These are phyloP conservation scores for Avahi laniger DNA, from an alignment of 2,797 vertebrate genomes.

Conservation along the genomic window DNA sequence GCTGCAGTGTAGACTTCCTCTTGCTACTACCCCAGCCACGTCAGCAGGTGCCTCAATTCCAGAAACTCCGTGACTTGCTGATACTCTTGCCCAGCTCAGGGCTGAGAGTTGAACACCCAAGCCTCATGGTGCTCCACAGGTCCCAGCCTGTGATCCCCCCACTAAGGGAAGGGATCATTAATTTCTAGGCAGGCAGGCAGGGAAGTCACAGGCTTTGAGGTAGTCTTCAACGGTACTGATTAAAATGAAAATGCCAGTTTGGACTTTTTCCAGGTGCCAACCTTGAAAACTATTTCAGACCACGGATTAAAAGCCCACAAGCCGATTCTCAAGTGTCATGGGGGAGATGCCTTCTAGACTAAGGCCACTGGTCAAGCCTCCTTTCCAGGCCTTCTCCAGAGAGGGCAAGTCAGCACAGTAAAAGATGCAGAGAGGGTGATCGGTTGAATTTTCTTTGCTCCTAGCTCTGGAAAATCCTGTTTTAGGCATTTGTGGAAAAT, in stretches of 20 bases:
- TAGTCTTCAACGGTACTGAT: not conserved
- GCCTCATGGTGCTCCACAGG: not conserved
- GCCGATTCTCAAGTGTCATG: not conserved
- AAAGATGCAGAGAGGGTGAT: not conserved
- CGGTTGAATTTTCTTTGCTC: not conserved
- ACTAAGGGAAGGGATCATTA: not conserved
- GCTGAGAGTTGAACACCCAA: not conserved
- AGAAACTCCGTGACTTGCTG: not conserved
- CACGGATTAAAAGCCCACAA: not conserved
- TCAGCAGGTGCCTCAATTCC: not conserved
- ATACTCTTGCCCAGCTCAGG: not conserved
- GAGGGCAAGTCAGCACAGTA: not conserved
- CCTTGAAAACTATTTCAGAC: not conserved
- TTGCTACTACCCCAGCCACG: not conserved
- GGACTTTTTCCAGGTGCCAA: not conserved
- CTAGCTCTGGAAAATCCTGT: not conserved
- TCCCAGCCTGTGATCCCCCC: not conserved
- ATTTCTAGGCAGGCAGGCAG: not conserved
- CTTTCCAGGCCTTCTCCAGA: not conserved
- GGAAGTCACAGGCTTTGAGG: not conserved
- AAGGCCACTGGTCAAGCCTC: not conserved
- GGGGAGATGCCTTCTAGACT: not conserved
- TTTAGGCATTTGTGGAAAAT: not conserved
- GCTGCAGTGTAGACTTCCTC: not conserved
- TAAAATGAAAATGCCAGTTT: not conserved